phyloP scores from a whole-genome alignment of 2,797 vertebrate genomes.

The Halcyon smyrnensis region DNA sequence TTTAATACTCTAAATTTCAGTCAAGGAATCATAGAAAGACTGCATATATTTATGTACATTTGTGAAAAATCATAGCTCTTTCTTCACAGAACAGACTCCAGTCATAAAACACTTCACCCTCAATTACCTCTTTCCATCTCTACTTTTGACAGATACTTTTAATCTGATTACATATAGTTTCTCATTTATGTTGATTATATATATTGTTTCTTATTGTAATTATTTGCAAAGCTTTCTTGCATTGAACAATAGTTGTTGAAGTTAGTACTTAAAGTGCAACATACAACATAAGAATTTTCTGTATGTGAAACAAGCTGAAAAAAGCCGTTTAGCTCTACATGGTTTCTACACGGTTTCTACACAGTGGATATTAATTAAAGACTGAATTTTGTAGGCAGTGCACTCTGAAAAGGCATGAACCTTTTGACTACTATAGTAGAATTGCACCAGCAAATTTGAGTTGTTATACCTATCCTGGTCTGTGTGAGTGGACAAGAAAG shows the following conservation, averaged over 20 bases:
- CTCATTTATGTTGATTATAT: background rate
- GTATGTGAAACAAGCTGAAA: background rate
- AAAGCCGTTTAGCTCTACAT: background rate
- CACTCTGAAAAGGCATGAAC: background rate
- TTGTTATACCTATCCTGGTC: background rate
- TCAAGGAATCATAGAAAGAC: background rate
- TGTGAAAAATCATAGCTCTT: background rate
- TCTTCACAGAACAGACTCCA: background rate
- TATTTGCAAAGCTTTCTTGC: background rate
- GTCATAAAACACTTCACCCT: background rate
- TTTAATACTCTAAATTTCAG: background rate
- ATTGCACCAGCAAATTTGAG: background rate
- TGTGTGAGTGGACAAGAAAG: background rate
- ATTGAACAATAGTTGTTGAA: background rate
- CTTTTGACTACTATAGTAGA: background rate
- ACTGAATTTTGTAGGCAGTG: background rate
- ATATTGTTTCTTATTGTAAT: background rate
- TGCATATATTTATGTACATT: background rate
- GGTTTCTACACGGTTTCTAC: background rate
- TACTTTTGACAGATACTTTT: background rate
- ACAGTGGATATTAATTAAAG: background rate
- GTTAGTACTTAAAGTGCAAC: background rate
- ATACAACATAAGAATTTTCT: background rate
- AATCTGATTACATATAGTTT: background rate
- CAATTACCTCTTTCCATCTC: background rate